Evolutionary conservation across 2,113 vertebrate species (phyloP).

Genomic region (Tauraco erythrolophus): DNA sequence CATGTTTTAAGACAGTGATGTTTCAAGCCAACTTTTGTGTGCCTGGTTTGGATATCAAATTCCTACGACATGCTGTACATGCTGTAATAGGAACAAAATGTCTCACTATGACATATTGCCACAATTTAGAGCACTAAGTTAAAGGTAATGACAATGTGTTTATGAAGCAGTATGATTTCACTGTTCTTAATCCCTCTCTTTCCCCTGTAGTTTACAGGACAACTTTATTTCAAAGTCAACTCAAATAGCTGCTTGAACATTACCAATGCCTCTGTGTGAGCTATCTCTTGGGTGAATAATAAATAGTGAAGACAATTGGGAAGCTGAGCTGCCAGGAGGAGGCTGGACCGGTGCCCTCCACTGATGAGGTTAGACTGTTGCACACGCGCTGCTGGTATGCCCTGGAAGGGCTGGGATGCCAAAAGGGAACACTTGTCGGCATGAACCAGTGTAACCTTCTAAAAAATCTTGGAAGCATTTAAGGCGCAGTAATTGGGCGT

Average conservation of each 20-base stretch:
- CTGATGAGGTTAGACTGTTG: slow-evolving; percentile 13
- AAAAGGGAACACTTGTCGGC: slow-evolving; percentile 2
- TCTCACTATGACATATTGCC: background rate
- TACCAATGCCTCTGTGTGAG: background rate
- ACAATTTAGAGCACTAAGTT: background rate
- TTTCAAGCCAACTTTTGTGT: background rate
- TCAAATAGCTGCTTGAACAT: background rate
- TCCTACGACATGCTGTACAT: background rate
- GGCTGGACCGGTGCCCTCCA: background rate
- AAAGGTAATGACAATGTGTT: background rate
- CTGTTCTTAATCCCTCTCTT: background rate
- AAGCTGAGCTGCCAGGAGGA: slow-evolving; percentile 18
- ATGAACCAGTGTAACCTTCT: background rate
- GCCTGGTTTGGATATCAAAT: slow-evolving; percentile 38
- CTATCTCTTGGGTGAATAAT: background rate
- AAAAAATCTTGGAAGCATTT: slow-evolving; percentile 61
- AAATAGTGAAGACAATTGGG: background rate
- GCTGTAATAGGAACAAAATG: background rate
- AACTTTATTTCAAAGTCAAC: background rate
- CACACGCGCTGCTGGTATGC: background rate
- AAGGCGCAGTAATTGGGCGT: slow-evolving; percentile 27
- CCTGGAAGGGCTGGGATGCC: background rate
- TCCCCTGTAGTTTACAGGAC: rapidly evolving
- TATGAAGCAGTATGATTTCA: slow-evolving; percentile 7
- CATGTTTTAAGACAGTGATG: background rate